Conservation (phyloP, 1,140 invertebrate genomes). For the Trissolcus basalis region DNA sequence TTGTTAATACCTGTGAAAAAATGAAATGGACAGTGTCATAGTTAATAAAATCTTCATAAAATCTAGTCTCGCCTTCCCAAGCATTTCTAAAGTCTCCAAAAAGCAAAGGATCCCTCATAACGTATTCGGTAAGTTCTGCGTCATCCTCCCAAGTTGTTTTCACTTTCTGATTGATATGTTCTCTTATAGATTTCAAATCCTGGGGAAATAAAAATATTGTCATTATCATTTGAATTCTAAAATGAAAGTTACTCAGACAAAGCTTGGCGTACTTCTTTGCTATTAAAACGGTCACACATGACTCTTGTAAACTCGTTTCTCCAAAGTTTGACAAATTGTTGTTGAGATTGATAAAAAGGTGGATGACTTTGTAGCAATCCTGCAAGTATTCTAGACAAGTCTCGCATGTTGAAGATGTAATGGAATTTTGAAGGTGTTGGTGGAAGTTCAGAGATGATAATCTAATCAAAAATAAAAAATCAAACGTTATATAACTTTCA, state of each 20-base stretch:
- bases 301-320: slow-evolving; percentile 91
- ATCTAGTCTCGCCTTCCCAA: slow-evolving; percentile 84
- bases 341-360: slow-evolving; percentile 79
- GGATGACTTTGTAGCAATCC: slow-evolving; percentile 87
- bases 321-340: slow-evolving; percentile 90
- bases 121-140: slow-evolving; percentile 80
- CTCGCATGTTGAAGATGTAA: slow-evolving; percentile 94
- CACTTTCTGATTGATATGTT: slow-evolving; percentile 76
- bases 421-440: slow-evolving; percentile 90
- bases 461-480: neutral
- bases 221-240: too few species aligned
- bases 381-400: slow-evolving; percentile 88
- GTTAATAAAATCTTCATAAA: slow-evolving; percentile 93
- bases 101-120: slow-evolving; percentile 86
- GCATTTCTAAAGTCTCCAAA: slow-evolving; percentile 93
- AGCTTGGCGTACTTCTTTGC: slow-evolving; percentile 73
- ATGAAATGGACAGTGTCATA: slow-evolving; percentile 89
- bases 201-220: slow-evolving; percentile 50
- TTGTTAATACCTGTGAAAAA: slow-evolving; percentile 91
- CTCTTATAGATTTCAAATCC: slow-evolving; percentile 76
- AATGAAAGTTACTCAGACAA: too few species aligned
- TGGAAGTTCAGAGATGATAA: neutral
- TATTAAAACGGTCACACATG: slow-evolving; percentile 90
- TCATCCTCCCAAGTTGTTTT: slow-evolving; percentile 75
- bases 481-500: too few species aligned